Evolutionary conservation across 2,113 vertebrate species (phyloP).

Genomic region (Ophthalmolycus amberensis): DNA sequence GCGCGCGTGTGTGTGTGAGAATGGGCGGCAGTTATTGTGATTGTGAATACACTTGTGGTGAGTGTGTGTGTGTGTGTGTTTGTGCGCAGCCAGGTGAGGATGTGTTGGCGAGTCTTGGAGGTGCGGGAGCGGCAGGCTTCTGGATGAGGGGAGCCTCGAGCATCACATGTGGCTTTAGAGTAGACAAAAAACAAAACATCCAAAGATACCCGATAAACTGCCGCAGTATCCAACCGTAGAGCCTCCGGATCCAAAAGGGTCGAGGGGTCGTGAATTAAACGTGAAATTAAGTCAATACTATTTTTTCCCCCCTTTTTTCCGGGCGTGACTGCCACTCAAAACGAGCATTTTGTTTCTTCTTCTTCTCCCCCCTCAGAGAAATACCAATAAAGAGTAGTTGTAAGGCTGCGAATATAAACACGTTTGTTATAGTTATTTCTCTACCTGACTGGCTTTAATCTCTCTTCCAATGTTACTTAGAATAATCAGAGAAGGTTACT

Average conservation of each 20-base stretch:
- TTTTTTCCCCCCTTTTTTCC: constrained; percentile 5
- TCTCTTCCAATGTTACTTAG: background rate
- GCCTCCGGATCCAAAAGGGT: background rate
- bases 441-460: background rate
- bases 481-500: background rate
- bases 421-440: background rate
- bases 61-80: constrained; percentile 25
- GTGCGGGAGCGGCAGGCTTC: constrained; percentile 62
- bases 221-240: constrained; percentile 35
- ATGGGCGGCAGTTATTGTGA: constrained; percentile 41
- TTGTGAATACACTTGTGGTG: constrained; percentile 35
- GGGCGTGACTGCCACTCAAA: constrained; percentile 68
- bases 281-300: constrained; percentile 41
- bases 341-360: constrained; percentile 19
- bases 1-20: background rate
- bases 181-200: background rate
- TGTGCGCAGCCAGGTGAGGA: constrained; percentile 70
- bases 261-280: constrained; percentile 33
- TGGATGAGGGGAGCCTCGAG: constrained; percentile 42
- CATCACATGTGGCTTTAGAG: background rate
- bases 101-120: constrained; percentile 65
- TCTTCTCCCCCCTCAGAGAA: constrained; percentile 14
- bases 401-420: background rate
- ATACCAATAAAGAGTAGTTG: background rate
- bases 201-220: constrained; percentile 27